A percentile compares a stretch with the other conserved stretches of the same genome.
Conservation (phyloP, 2,888 invertebrate genomes). For the Amblyjoppa fuscipennis region DNA sequence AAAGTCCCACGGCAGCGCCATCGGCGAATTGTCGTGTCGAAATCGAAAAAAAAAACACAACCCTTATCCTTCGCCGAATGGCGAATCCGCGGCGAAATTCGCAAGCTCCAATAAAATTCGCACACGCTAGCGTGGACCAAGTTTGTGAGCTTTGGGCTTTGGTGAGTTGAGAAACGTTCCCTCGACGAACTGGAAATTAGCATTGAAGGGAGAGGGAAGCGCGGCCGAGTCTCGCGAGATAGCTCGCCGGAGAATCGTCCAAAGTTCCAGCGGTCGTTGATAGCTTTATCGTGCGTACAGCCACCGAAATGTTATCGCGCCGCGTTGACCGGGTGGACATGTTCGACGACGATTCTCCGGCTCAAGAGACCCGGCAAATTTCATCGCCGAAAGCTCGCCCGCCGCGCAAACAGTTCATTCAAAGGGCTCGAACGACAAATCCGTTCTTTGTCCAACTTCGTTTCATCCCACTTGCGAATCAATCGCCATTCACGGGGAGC, state of each 20-base stretch:
- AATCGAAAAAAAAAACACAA: background rate
- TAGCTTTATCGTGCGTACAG: conserved; percentile 59
- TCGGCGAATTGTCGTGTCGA: background rate
- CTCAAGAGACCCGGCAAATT: conserved; percentile 45
- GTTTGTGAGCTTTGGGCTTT: conserved; percentile 10
- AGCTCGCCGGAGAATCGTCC: conserved; percentile 15
- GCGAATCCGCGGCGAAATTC: background rate
- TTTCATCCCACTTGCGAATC: conserved; percentile 5
- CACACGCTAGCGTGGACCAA: background rate
- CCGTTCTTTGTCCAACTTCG: background rate
- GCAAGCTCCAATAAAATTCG: background rate
- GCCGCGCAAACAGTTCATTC: background rate
- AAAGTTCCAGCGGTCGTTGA: conserved; percentile 59
- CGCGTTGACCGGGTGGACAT: conserved; percentile 4
- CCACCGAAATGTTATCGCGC: conserved; percentile 60
- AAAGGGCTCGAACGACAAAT: conserved; percentile 25
- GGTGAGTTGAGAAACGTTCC: background rate
- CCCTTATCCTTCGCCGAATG: background rate
- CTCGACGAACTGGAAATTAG: conserved; percentile 48
- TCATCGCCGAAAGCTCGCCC: conserved; percentile 6
- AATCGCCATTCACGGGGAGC: conserved; percentile 19
- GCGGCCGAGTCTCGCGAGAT: conserved; percentile 27
- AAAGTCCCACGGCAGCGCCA: background rate
- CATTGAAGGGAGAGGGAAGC: conserved; percentile 6
- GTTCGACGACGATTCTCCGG: conserved; percentile 41